Evolutionary conservation across 2,113 vertebrate genomes (phyloP), one percentile per base, ranked within the genome.

Genomic region (Xenopus borealis): DNA sequence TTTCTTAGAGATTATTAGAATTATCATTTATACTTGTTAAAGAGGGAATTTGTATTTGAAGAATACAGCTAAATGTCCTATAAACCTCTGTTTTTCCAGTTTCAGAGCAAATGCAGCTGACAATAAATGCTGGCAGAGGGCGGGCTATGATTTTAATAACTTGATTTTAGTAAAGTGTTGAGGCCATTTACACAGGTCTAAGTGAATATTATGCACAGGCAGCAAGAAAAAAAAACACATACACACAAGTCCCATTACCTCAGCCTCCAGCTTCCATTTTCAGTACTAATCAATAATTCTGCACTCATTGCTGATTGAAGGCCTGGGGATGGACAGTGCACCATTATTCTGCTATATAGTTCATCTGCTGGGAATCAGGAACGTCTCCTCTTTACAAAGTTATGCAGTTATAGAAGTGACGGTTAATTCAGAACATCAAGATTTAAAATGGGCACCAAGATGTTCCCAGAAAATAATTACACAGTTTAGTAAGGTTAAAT

Each of bases 251-350:
- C 44, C 45, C 58, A 71, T 71, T 71, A 71, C 61, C 69, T 45
- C 17, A 40, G 61, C 61, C 10, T 44, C 14, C 30, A 7, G 7
- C 62, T 64, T 64, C 27, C 62, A 64, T 30, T 61, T 59, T 50
- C 55, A 71, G 18, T 44, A 46, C 57, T 71, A 58, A 71, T 71
- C 69, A 71, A 71, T 71, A 71, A 59, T 50, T 46, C 69, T 59
- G 69, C 69, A 71, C 62, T 50, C 30, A 16, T n/a, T 62, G 58
- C 58, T 33, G 69, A 62, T 57, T 2, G 14, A 23, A 47, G 69
- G 58, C 50, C 69, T 62, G 33, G 20, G 58, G 57, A 57, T 47
- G 69, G 12, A 33, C 58, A 17, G 62, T 44, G n/a, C 40, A 64
- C 16, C 62, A 40, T 44, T 23, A 12, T 33, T 40, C 33, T 40